Evolutionary conservation across 2,113 vertebrate genomes (phyloP), one percentile per base, ranked within the genome.

Genomic region (Donacobius atricapilla): DNA sequence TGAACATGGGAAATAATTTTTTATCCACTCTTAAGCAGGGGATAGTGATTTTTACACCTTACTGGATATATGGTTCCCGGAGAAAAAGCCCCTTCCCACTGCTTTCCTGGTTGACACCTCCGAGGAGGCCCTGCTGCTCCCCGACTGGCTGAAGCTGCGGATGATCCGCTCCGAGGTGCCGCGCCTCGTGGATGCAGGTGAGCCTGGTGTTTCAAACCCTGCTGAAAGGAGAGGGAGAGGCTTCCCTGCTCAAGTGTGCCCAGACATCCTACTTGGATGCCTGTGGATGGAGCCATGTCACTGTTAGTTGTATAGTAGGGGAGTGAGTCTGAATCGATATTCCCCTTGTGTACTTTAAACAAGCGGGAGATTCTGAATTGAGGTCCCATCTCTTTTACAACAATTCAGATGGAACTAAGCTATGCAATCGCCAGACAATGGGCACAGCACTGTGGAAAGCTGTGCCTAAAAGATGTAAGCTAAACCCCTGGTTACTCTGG

Each of bases 81-180:
- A 99, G 94, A 99, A 99, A 94, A 99, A 99, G 87, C 99, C 99
- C 1, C 98, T 99, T 37, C 99, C 99, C 53, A 99, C 99, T 2
- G 99, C 99, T 50, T 99, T 99, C 93, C 97, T 99, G 94, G 99
- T 99, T 47, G 99, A 99, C 98, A 99, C 99, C 0, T 99, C 99
- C 0, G 99, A 99, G 91, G 99, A 99, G 93, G 99, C 99, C 1
- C 97, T 99, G 71, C 98, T 99, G 72, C 98, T 99, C 53, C 99
- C 99, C 0, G 99, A 99, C 96, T 99, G 99, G 99, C 97, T 99
- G 86, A 99, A 99, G 96, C 98, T 99, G 65, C 98, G 99, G 18
- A 99, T 99, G 99, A 99, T 99, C 83, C 98, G 99, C 56, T 99
- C 99, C 0, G 99, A 99, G 90, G 99, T 99, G 24, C 98, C 99